A percentile compares a stretch with the other conserved stretches of the same genome.
Evolutionary conservation across 92 coral and sea anemone species (phyloP).

Genomic region (Isaurus tuberculatus): DNA sequence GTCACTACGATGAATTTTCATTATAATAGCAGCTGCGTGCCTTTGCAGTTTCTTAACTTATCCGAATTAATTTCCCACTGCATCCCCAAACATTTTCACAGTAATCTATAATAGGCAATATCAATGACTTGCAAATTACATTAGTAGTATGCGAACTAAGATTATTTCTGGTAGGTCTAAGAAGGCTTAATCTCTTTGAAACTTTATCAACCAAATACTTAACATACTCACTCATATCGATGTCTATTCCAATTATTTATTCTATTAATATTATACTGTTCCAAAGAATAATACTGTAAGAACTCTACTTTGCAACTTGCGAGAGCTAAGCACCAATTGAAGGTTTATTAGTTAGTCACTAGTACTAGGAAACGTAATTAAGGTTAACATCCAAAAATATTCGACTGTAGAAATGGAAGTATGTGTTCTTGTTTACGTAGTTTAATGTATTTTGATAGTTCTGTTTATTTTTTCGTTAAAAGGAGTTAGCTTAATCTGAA

Average conservation of each 20-base stretch:
- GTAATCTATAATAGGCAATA: too few species aligned
- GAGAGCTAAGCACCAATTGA: conserved; percentile 34
- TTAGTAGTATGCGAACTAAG: too few species aligned
- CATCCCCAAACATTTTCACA: too few species aligned
- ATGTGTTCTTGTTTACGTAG: conserved; percentile 45
- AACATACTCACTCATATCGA: background rate
- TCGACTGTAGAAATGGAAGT: conserved; percentile 15
- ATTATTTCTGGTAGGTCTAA: too few species aligned
- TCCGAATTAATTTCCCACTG: too few species aligned
- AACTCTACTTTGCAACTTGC: conserved; percentile 31
- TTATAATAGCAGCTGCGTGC: too few species aligned
- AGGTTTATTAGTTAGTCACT: conserved; percentile 35
- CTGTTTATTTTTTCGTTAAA: conserved; percentile 29
- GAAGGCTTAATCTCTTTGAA: too few species aligned
- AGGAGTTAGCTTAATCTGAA: conserved; percentile 29
- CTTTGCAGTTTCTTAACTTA: too few species aligned
- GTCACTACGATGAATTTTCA: too few species aligned
- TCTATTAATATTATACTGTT: too few species aligned
- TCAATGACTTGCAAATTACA: too few species aligned
- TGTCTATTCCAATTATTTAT: conserved; percentile 15
- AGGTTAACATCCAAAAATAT: conserved; percentile 37
- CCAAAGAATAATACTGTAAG: conserved; percentile 32
- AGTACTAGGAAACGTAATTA: conserved; percentile 34
- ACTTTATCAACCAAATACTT: too few species aligned
- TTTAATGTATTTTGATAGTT: conserved; percentile 24